Base-by-base conservation (phyloP, 1,140 invertebrate genomes). In the Bursaphelenchus mucronatus region DNA sequence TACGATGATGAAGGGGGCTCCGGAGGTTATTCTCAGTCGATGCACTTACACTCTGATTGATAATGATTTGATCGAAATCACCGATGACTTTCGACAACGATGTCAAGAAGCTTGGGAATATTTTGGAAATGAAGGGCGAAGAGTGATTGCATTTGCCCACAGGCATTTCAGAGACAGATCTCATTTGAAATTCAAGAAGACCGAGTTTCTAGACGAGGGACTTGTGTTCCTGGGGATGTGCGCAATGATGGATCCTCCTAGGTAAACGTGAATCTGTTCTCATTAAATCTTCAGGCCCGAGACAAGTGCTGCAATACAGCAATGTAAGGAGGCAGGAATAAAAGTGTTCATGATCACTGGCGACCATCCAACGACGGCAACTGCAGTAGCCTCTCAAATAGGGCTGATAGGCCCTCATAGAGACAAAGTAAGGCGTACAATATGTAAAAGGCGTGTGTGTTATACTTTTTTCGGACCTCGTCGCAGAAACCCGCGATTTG, bases 1-100 rank as follows among this genome's bases (percentile, higher is more conserved):
- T 69, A 68, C 80, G 8, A 80, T 80, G 74, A 77, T 81, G 61
- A 80, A 80, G 71, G 78, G 40, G 10, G 74, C 70, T n/a, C 68
- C 76, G 6, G 75, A 77, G 59, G 76, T 76, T 10, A 69, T 78
- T 54, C 68, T 81, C 13, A 71, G 63, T 39, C 59, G 62, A 39
- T 80, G 79, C 54, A 61, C 66, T 9, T 46, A 66, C 13, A 59
- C 66, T 13, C 46, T 63, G 19, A 65, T 76, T 21, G 64, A 67
- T 10, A 67, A 69, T 44, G 75, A 76, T 9, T 19, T 77, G 15
- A 47, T 19, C n/a, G 61, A 65, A 39, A 79, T 80, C 6, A 70
- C 62, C 49, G 78, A 80, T 2, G 64, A 78, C n/a, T 79, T 73
- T 47, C 73, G 56, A 39, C 52, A 57, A 9, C 67, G 79, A 17